A percentile compares a stretch with the other conserved stretches of the same genome.
phyloP scores from a whole-genome alignment of 2,888 invertebrate species.

The Tetragonula carbonaria region DNA sequence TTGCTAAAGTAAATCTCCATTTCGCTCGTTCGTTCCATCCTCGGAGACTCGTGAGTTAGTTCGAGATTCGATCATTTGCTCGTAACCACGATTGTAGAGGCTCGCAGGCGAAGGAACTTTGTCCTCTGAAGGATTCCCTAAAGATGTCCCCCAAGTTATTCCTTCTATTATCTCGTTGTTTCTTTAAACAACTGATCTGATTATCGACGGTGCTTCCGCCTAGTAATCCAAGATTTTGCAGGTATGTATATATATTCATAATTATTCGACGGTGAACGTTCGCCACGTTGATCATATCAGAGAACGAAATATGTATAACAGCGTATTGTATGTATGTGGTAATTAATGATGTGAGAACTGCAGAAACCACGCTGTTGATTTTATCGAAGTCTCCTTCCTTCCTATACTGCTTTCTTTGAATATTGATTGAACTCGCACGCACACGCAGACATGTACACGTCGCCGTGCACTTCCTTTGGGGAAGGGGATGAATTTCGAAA shows the following conservation, averaged over 20 bases:
- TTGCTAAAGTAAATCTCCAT: too few relatives aligned
- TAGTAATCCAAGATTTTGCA: not conserved
- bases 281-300: not conserved
- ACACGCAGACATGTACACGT: not conserved
- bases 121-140: not conserved
- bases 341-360: not conserved
- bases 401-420: not conserved
- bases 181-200: conserved; percentile 5
- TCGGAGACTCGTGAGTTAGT: not conserved
- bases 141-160: not conserved
- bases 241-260: not conserved
- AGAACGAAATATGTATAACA: not conserved
- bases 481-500: not conserved
- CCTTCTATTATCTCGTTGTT: not conserved
- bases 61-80: not conserved
- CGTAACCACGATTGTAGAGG: not conserved
- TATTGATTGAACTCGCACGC: not conserved
- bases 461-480: not conserved
- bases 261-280: not conserved
- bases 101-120: not conserved
- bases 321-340: not conserved
- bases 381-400: not conserved
- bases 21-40: not conserved
- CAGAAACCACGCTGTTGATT: not conserved
- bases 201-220: not conserved